Evolutionary conservation across 1,140 invertebrate genomes (phyloP).

Genomic region (Heliconius himera): DNA sequence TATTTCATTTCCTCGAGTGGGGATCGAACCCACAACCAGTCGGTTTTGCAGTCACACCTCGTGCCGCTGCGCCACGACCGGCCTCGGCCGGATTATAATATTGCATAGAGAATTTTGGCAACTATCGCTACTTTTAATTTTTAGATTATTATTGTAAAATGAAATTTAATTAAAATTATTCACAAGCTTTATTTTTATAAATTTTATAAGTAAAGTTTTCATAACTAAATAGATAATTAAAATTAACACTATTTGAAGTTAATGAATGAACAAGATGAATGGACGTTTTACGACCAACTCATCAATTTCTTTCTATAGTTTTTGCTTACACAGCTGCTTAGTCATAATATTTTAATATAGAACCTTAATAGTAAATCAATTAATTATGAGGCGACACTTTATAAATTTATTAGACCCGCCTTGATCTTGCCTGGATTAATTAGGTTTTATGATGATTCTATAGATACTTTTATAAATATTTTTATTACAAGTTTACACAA

Average conservation of each 20-base stretch:
- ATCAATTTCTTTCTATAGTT: slow-evolving; percentile 7
- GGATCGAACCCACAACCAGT: too few species aligned
- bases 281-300: neutral
- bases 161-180: neutral
- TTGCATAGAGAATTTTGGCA: too few species aligned
- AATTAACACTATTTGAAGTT: neutral
- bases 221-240: neutral
- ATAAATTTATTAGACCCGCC: neutral
- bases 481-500: too few species aligned
- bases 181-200: neutral
- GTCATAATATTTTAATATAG: slow-evolving; percentile 1
- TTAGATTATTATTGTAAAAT: neutral
- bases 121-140: too few species aligned
- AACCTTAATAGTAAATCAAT: slow-evolving; percentile 2
- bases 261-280: slow-evolving; percentile 9
- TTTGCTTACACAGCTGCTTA: slow-evolving; percentile 9
- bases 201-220: neutral
- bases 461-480: too few species aligned
- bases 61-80: too few species aligned
- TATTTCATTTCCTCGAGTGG: too few species aligned
- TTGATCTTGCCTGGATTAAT: neutral
- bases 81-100: too few species aligned
- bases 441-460: neutral
- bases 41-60: too few species aligned
- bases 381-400: neutral